These are phyloP conservation scores for Branchellion lobata DNA, from an alignment of 2,888 invertebrate genomes.

Conservation along the genomic window DNA sequence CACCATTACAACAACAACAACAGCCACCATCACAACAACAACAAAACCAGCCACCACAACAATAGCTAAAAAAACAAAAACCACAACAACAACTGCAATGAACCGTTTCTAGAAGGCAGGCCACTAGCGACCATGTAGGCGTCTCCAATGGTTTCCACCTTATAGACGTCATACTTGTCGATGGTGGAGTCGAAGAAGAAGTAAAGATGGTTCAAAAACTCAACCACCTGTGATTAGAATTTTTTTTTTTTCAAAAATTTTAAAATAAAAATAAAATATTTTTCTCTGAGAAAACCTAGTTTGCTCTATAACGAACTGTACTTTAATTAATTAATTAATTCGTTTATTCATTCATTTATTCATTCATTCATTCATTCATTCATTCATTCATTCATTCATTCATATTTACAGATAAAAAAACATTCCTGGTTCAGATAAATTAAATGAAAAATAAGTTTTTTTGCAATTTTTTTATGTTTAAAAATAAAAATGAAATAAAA, in stretches of 20 bases:
- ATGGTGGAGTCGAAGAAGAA: conserved; percentile 52
- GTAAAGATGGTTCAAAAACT: conserved; percentile 52
- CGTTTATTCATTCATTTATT: no score
- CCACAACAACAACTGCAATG: not conserved
- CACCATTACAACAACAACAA: no score
- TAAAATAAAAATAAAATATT: not conserved
- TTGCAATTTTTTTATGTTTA: no score
- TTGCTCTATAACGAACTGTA: not conserved
- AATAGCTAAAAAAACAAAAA: no score
- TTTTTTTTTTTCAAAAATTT: not conserved
- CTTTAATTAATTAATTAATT: not conserved
- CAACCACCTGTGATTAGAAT: conserved; percentile 51
- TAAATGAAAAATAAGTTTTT: no score
- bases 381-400: no score
- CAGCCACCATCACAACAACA: no score
- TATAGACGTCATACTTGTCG: conserved; percentile 52
- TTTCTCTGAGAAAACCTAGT: not conserved
- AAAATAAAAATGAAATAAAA: no score
- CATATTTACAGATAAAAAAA: no score
- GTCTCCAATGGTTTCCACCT: conserved; percentile 53
- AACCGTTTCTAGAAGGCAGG: conserved; percentile 69
- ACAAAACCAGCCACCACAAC: no score
- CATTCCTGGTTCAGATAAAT: no score
- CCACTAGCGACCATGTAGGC: conserved; percentile 54
- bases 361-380: no score